These are phyloP conservation scores for Coregonus suidteri DNA, from an alignment of 2,797 vertebrate species.

Conservation along the genomic window DNA sequence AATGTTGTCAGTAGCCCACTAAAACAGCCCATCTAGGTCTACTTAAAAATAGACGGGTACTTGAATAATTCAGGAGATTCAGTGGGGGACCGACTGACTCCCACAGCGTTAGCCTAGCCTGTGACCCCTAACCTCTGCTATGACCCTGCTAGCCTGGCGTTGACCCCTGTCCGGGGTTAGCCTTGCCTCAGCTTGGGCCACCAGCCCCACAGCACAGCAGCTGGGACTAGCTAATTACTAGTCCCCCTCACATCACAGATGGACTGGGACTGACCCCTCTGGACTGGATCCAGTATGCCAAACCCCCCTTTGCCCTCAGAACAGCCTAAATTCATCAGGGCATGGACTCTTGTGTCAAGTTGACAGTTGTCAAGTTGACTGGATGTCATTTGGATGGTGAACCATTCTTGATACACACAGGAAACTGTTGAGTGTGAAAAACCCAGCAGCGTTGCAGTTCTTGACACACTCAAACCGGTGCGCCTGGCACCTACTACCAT, in stretches of 20 bases:
- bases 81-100: slow-evolving; percentile 24
- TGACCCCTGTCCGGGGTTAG: slow-evolving; percentile 46
- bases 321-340: too few relatives aligned
- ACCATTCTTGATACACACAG: too few relatives aligned
- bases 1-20: neutral
- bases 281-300: neutral
- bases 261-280: too few relatives aligned
- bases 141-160: slow-evolving; percentile 47
- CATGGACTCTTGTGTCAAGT: too few relatives aligned
- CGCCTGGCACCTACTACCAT: too few relatives aligned
- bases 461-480: too few relatives aligned
- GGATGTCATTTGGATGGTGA: too few relatives aligned
- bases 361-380: too few relatives aligned
- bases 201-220: slow-evolving; percentile 41
- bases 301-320: too few relatives aligned
- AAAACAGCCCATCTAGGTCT: neutral
- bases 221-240: slow-evolving; percentile 54
- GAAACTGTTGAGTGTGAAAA: too few relatives aligned
- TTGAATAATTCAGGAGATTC: slow-evolving; percentile 19
- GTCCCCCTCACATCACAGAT: slow-evolving; percentile 33
- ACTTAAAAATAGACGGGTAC: neutral
- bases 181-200: slow-evolving; percentile 14
- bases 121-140: slow-evolving; percentile 19
- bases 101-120: slow-evolving; percentile 26
- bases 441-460: too few relatives aligned